phyloP scores from a whole-genome alignment of 2,113 vertebrate genomes.

The Heterotis niloticus region DNA sequence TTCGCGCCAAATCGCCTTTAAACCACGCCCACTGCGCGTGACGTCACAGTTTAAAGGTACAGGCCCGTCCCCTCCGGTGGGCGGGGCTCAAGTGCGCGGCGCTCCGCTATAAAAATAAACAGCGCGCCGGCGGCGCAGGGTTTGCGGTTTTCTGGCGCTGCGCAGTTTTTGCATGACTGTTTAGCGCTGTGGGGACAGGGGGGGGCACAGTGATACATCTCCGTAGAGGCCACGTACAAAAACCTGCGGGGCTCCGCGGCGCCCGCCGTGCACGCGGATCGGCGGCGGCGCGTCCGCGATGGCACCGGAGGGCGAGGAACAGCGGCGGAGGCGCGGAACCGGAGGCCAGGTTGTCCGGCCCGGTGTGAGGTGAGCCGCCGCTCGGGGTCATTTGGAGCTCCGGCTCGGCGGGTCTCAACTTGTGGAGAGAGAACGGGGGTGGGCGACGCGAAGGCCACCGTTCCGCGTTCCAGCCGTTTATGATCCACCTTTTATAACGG shows the following conservation, averaged over 20 bases:
- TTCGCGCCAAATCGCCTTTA: no score
- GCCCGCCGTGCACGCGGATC: neutral
- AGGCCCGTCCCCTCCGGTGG: no score
- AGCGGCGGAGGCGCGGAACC: neutral
- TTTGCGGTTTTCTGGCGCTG: neutral
- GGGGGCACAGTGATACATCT: constrained; percentile 60
- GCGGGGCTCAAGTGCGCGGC: no score
- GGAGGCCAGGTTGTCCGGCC: neutral
- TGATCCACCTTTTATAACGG: no score
- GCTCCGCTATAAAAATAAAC: neutral
- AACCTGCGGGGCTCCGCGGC: constrained; percentile 40
- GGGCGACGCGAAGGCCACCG: no score
- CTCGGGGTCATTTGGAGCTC: no score
- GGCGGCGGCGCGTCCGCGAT: neutral
- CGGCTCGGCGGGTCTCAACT: no score
- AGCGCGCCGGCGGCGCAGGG: neutral
- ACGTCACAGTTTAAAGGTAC: no score
- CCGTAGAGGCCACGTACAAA: constrained; percentile 64
- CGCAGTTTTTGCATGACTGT: constrained; percentile 63
- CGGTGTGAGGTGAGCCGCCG: no score
- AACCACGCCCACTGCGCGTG: no score
- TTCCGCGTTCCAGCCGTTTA: no score
- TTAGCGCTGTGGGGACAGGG: constrained; percentile 64
- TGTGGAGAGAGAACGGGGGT: no score
- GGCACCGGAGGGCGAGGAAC: neutral